Evolutionary conservation across 1,140 invertebrate genomes (phyloP).

Genomic region (Arion vulgaris): DNA sequence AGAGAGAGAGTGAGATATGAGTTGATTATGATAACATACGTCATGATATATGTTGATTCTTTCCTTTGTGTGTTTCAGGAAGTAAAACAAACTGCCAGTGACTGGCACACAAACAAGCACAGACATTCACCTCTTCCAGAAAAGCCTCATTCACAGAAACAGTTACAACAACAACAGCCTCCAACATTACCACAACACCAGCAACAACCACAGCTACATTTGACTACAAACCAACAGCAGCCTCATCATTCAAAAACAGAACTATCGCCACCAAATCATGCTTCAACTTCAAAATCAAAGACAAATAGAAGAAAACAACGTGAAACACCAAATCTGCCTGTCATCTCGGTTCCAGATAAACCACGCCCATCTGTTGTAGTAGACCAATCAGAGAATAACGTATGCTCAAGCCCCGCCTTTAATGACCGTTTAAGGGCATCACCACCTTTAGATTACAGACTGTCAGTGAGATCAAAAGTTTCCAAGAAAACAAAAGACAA

Average conservation of each 20-base stretch:
- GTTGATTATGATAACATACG: no score
- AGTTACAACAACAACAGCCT: background rate
- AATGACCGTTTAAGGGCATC: slow-evolving; percentile 35
- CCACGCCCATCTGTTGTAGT: background rate
- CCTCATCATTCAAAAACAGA: background rate
- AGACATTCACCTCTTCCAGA: slow-evolving; percentile 1
- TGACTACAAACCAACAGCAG: slow-evolving; percentile 10
- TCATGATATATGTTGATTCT: no score
- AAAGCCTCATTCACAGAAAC: background rate
- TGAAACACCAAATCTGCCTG: background rate
- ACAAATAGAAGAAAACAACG: slow-evolving; percentile 22
- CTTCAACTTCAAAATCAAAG: background rate
- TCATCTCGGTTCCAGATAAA: background rate
- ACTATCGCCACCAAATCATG: background rate
- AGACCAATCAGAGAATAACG: background rate
- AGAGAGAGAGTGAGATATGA: no score
- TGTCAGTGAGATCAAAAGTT: background rate
- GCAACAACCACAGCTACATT: background rate
- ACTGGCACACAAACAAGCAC: background rate
- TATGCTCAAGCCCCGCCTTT: slow-evolving; percentile 18
- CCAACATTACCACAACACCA: background rate
- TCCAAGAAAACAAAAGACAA: slow-evolving; percentile 22
- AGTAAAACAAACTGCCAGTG: background rate
- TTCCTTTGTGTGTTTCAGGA: background rate
- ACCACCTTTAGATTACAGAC: slow-evolving; percentile 22